Conservation (phyloP, 2,888 invertebrate species). For the Neria commutata region DNA sequence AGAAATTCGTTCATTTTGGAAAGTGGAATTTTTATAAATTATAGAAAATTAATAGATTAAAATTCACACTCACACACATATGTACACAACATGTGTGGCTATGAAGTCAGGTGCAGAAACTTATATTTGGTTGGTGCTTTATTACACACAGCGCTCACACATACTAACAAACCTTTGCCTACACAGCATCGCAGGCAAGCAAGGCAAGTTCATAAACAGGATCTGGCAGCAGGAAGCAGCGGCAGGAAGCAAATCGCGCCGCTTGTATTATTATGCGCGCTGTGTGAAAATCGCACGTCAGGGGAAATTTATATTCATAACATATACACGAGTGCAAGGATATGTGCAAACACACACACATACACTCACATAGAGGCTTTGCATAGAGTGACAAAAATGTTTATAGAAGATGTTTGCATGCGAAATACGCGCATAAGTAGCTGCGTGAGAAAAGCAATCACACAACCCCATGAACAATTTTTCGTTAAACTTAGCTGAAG, state of each 20-base stretch:
- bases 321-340: background rate
- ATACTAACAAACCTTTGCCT: background rate
- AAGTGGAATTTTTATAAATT: no score
- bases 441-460: no score
- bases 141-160: no score
- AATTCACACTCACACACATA: no score
- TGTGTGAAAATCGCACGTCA: constrained; percentile 41
- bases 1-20: no score
- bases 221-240: background rate
- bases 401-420: constrained; percentile 1
- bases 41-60: no score
- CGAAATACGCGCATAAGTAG: background rate
- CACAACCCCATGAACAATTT: no score
- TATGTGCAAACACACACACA: background rate
- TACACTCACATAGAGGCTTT: background rate
- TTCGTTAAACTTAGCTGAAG: no score
- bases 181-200: background rate
- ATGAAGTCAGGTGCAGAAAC: no score
- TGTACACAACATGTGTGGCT: no score
- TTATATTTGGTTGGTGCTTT: no score
- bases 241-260: background rate
- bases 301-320: constrained; percentile 16
- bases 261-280: constrained; percentile 45
- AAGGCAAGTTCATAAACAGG: constrained; percentile 2
- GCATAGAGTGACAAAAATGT: background rate